A percentile compares a stretch with the other conserved stretches of the same genome.
These are phyloP conservation scores for Ciconia boyciana DNA, from an alignment of 2,113 vertebrate genomes.

Conservation along the genomic window DNA sequence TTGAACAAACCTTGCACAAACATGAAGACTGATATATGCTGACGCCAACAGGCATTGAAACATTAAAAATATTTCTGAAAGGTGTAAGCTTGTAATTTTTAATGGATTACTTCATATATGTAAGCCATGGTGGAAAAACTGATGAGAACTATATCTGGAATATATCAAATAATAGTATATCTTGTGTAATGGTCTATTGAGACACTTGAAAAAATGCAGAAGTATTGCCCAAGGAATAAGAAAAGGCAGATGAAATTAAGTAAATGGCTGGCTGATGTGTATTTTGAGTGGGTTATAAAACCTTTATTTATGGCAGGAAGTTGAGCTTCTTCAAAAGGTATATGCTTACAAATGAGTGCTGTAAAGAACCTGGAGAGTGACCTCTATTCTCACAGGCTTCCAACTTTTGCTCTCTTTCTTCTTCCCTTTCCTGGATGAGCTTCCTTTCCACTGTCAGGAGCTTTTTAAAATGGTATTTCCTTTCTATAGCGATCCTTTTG, in stretches of 20 bases:
- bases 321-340: not conserved
- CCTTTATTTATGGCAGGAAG: conserved; percentile 14
- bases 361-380: conserved; percentile 17
- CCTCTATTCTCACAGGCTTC: not conserved
- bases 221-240: not conserved
- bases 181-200: not conserved
- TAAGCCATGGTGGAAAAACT: not conserved
- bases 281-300: conserved; percentile 2
- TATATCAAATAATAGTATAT: not conserved
- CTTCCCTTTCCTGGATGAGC: conserved; percentile 15
- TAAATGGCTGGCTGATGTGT: not conserved
- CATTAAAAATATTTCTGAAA: not conserved
- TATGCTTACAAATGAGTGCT: not conserved
- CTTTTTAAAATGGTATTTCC: not conserved
- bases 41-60: not conserved
- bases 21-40: not conserved
- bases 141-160: not conserved
- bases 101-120: not conserved
- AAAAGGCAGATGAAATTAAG: not conserved
- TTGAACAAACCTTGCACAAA: not conserved
- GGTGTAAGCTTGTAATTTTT: not conserved
- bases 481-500: not conserved
- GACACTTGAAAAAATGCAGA: not conserved
- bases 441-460: not conserved
- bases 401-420: not conserved